Evolutionary conservation across 2,797 vertebrate genomes (phyloP).

Genomic region (Peromyscus aztecus): DNA sequence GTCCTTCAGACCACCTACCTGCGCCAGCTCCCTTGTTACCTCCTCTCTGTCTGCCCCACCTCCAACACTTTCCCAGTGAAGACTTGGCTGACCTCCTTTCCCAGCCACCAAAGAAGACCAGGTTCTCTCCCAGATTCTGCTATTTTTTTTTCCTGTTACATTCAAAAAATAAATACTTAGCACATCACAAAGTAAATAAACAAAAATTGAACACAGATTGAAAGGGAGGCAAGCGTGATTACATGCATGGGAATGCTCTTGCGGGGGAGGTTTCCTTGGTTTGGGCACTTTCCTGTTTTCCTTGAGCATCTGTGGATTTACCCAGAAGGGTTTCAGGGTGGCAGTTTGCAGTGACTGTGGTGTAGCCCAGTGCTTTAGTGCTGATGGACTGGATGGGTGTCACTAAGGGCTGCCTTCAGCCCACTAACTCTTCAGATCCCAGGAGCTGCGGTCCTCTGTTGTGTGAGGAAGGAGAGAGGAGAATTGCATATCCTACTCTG

Average conservation of each 20-base stretch:
- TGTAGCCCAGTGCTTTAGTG: background rate
- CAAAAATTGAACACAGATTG: background rate
- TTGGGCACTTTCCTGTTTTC: background rate
- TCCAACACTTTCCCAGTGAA: background rate
- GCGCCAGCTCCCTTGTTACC: background rate
- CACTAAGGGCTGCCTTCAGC: background rate
- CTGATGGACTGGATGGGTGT: background rate
- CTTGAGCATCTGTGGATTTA: slow-evolving; percentile 14
- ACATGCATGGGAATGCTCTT: background rate
- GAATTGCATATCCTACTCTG: background rate
- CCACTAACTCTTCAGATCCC: background rate
- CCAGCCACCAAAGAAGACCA: background rate
- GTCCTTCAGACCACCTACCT: background rate
- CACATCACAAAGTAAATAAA: background rate
- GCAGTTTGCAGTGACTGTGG: background rate
- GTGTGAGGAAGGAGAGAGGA: background rate
- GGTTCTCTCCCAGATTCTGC: background rate
- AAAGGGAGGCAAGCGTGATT: background rate
- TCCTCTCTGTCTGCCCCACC: background rate
- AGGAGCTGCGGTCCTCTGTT: background rate
- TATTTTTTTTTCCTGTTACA: background rate
- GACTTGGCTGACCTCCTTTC: background rate
- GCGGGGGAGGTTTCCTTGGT: background rate
- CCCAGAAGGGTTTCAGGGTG: background rate
- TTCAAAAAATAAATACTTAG: background rate